Conservation (phyloP, 2,797 vertebrate genomes). For the Gallinago nigripennis region DNA sequence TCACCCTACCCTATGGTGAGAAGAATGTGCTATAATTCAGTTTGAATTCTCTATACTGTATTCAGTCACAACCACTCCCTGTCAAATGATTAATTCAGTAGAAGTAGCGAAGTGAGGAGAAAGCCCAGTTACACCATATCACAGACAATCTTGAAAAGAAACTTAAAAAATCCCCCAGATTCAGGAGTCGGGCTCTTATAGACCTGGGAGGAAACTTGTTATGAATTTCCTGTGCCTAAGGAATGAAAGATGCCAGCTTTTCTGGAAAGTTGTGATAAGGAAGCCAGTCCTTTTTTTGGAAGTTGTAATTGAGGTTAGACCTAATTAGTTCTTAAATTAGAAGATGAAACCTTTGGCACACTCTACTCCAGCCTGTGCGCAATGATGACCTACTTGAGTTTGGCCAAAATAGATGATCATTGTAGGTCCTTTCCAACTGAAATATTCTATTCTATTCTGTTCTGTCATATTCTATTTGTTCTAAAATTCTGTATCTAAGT, state of each 20-base stretch:
- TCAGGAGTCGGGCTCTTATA: neutral
- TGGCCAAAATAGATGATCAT: neutral
- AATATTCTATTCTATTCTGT: neutral
- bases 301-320: neutral
- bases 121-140: neutral
- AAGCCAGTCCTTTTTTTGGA: neutral
- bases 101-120: neutral
- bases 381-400: neutral
- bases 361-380: neutral
- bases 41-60: neutral
- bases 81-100: neutral
- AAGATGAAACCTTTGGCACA: neutral
- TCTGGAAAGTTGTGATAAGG: neutral
- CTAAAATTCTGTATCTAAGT: neutral
- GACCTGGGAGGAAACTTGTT: neutral
- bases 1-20: neutral
- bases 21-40: neutral
- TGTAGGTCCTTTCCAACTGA: neutral
- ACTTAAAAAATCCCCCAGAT: neutral
- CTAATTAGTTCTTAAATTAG: neutral
- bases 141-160: neutral
- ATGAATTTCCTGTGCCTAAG: neutral
- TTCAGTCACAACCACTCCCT: neutral
- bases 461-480: neutral
- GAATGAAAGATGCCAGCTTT: neutral